Evolutionary conservation across 2,113 vertebrate genomes (phyloP).

Genomic region (Poicephalus meyeri): DNA sequence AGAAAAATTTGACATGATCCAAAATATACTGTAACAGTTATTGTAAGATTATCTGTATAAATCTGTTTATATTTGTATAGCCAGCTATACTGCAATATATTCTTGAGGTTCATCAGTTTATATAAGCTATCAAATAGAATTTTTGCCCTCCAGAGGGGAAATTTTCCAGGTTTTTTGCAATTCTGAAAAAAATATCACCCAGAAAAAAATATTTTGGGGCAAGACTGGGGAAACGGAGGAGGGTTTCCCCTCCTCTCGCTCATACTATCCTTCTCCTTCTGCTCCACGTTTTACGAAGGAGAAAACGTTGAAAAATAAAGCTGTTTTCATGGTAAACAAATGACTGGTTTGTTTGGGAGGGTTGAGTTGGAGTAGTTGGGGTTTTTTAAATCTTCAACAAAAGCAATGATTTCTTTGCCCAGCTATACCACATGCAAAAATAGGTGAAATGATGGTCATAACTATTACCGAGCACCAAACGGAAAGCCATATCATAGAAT

Average conservation of each 20-base stretch:
- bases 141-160: background rate
- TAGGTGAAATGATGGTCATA: background rate
- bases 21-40: background rate
- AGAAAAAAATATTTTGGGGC: background rate
- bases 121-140: background rate
- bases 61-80: background rate
- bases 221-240: background rate
- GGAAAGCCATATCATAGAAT: background rate
- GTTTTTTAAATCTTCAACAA: background rate
- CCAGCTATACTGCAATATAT: background rate
- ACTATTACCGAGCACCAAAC: background rate
- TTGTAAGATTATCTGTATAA: background rate
- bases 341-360: background rate
- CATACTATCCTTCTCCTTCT: background rate
- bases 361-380: background rate
- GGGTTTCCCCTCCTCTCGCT: background rate
- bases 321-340: background rate
- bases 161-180: background rate
- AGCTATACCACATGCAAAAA: background rate
- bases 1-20: background rate
- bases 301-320: background rate
- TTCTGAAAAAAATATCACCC: background rate
- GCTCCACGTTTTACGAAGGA: background rate
- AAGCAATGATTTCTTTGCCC: background rate
- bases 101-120: background rate